These are phyloP conservation scores for Zootermopsis nevadensis DNA, from an alignment of 2,888 invertebrate species.

Conservation along the genomic window DNA sequence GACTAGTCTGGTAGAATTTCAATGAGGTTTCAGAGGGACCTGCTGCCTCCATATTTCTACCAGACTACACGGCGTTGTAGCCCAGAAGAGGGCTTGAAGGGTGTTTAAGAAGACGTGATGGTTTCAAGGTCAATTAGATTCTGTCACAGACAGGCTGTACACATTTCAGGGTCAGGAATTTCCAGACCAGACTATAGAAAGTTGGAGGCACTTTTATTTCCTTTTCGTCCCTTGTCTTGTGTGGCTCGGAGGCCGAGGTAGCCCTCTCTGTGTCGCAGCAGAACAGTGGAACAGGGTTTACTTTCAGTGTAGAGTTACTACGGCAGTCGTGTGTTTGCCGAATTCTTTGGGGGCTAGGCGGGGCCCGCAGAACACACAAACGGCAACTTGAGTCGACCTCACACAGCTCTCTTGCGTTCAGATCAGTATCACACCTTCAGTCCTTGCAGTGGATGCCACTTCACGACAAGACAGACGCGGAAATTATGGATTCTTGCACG, in stretches of 20 bases:
- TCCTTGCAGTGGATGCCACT: background rate
- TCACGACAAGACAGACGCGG: background rate
- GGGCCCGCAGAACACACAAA: constrained; percentile 20
- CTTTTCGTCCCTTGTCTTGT: background rate
- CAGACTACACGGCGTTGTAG: no score
- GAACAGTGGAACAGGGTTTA: constrained; percentile 22
- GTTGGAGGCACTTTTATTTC: background rate
- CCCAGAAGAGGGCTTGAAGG: no score
- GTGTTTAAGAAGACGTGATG: no score
- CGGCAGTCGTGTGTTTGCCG: constrained; percentile 30
- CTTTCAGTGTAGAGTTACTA: constrained; percentile 40
- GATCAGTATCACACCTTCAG: background rate
- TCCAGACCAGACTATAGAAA: background rate
- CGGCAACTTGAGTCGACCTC: constrained; percentile 14
- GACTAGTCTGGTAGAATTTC: no score
- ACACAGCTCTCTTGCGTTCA: background rate
- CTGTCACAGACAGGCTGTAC: no score
- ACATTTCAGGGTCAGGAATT: background rate
- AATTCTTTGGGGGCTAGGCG: constrained; percentile 41
- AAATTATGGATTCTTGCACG: no score
- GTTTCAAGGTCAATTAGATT: no score
- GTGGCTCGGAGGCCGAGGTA: background rate
- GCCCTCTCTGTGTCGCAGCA: background rate
- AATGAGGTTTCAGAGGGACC: no score
- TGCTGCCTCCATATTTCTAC: no score